Percentiles rank a stretch among this genome's conserved stretches.
Evolutionary conservation across 2,113 vertebrate genomes (phyloP).

Genomic region (Galbula dea): DNA sequence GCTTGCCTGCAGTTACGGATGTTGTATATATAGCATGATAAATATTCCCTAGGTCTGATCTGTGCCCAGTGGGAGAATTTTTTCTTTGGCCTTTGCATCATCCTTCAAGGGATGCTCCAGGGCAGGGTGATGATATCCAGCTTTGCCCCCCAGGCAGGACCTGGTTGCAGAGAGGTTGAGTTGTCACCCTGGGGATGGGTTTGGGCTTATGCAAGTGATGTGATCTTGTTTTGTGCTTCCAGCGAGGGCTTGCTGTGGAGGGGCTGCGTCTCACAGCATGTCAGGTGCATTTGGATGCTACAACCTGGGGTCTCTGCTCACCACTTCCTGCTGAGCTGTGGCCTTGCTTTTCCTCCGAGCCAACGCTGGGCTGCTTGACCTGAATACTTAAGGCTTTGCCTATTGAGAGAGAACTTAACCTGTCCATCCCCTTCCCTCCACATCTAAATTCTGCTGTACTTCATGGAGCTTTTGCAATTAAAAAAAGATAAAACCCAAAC

Average conservation of each 20-base stretch:
- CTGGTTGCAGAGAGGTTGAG: not conserved
- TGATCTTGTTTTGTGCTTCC: rapidly evolving
- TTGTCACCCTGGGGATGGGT: not conserved
- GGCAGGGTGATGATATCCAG: not conserved
- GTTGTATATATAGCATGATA: not conserved
- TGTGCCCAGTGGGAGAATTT: not conserved
- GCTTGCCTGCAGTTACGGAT: not conserved
- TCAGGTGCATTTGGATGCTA: not conserved
- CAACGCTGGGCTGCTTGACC: not conserved
- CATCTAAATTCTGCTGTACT: not conserved
- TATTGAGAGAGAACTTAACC: not conserved
- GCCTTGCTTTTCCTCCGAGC: not conserved
- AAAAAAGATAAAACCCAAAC: not conserved
- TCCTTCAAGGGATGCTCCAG: not conserved
- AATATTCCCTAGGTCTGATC: not conserved
- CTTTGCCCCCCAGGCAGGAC: not conserved
- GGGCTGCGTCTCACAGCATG: rapidly evolving
- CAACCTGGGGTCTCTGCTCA: not conserved
- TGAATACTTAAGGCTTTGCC: constrained; percentile 33
- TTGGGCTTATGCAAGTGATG: not conserved
- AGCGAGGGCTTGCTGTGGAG: not conserved
- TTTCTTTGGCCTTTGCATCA: not conserved
- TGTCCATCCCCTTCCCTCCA: not conserved
- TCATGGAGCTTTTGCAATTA: not conserved
- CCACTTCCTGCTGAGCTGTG: not conserved